Base-by-base conservation (phyloP, 2,797 vertebrate genomes). In the Lateolabrax maculatus region DNA sequence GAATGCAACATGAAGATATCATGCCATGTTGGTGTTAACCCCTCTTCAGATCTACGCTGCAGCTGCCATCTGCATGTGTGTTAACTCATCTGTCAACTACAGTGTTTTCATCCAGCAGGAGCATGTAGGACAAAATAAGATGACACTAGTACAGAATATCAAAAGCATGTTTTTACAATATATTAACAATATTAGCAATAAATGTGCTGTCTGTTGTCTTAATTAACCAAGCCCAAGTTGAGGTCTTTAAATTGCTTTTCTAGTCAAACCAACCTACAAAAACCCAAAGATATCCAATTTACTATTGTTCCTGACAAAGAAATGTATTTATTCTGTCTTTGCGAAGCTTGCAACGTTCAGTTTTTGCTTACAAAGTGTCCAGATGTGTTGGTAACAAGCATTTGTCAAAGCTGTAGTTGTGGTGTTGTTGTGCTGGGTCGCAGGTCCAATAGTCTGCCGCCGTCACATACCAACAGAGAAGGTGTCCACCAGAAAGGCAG, bases 1-100 rank as follows among this genome's bases (percentile, higher is more conserved):
- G 65, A 90, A 89, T 79, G 76, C 65, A 74, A 85, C 87, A 81
- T 87, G 79, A 79, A 84, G 76, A 79, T 68, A 73, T 79, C 75
- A 46, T 80, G 58, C 51, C 73, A 81, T 83, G 78, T 84, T 85
- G 75, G 56, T 76, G 65, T 82, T 90, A 80, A 87, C 71, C 75
- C 84, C 67, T 84, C 79, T 75, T 80, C 64, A 80, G 79, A 78
- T 70, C 12, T 64, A 82, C 55, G 52, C 53, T 18, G 49, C 79
- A 88, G 74, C 78, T 86, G 84, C 71, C 73, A 58, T 34, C 41
- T 57, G 61, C 62, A 49, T 56, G 51, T 25, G 37, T 70, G 57
- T 60, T 44, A 43, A 43, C 57, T 72, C 63, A 46, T n/a, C 52
- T 71, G 60, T 80, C 13, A 58, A 21, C n/a, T 57, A 31, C n/a